Conservation (phyloP, 1,140 invertebrate genomes). For the Globodera ellingtonae region DNA sequence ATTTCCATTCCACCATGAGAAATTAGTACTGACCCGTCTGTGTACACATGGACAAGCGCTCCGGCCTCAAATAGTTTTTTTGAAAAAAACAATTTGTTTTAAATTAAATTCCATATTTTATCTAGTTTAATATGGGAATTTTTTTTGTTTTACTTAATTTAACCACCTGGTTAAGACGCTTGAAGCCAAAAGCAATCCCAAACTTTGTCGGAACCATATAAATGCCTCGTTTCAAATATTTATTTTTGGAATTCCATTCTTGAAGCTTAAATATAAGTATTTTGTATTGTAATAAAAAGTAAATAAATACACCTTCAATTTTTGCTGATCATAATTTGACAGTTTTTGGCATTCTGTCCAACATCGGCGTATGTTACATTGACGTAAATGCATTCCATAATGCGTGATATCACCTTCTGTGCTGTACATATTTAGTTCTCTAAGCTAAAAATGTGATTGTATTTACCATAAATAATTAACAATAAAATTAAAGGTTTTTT, state of each 20-base stretch:
- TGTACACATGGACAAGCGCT: slow-evolving; percentile 84
- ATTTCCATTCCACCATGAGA: slow-evolving; percentile 90
- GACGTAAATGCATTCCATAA: slow-evolving; percentile 76
- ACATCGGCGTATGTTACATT: slow-evolving; percentile 79
- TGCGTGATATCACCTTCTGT: slow-evolving; percentile 77
- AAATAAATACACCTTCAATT: slow-evolving; percentile 67
- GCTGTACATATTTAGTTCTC: slow-evolving; percentile 78
- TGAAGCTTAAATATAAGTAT: slow-evolving; percentile 68
- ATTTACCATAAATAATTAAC: no score
- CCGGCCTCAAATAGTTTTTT: slow-evolving; percentile 68
- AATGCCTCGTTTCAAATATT: slow-evolving; percentile 85
- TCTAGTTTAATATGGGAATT: not conserved
- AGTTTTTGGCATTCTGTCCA: slow-evolving; percentile 79
- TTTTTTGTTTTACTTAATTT: not conserved
- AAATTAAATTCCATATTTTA: not conserved
- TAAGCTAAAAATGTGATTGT: slow-evolving; percentile 66
- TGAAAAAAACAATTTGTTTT: not conserved
- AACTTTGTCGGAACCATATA: slow-evolving; percentile 85
- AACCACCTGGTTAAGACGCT: slow-evolving; percentile 78
- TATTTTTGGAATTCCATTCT: slow-evolving; percentile 78
- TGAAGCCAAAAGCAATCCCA: slow-evolving; percentile 81
- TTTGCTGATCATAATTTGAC: slow-evolving; percentile 70
- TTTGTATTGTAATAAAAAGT: no score
- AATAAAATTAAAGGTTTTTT: no score
- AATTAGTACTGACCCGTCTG: slow-evolving; percentile 87